Base-by-base conservation (phyloP, 2,888 invertebrate species). In the Synergus japonicus region DNA sequence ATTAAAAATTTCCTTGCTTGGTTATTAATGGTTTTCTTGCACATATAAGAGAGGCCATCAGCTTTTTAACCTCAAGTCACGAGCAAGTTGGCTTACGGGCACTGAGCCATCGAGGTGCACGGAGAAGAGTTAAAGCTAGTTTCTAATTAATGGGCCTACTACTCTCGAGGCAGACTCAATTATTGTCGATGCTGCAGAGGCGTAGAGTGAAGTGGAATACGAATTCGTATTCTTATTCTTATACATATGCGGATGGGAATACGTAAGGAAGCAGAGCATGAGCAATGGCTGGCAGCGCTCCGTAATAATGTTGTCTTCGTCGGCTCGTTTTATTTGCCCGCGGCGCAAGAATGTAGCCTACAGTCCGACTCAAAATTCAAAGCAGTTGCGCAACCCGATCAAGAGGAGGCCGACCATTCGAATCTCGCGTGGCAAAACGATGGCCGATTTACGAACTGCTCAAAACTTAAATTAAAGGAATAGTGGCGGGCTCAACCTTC, bases 221-320 rank as follows among this genome's bases (percentile, higher is more conserved):
- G 86, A 85, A 86, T 87, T 86, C 84, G 82, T 82, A 81, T 83
- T 81, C 82, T 79, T 81, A 81, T 81, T 81, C 78, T 80, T 80
- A 83, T 83, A 79, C 83, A 82, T 85, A 85, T 84, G 85, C 82
- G 83, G 84, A 86, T 86, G 86, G 85, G 87, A 86, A 88, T 87
- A 87, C 86, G 88, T 87, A 87, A 90, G 90, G 90, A 90, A 91
- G 89, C 91, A 86, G 88, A 88, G 91, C 90, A 91, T 91, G 91
- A 91, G 91, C 91, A 91, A 91, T 91, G 91, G 91, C 91, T 89
- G 90, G 89, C 90, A 89, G 88, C 86, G 89, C 89, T 88, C 88
- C 89, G 91, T 92, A 91, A 92, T 91, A 91, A 91, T 91, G 91
- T 91, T 91, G 91, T 91, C 91, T 91, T 91, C 89, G 89, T 90